Percentiles rank a stretch among this genome's conserved stretches.
Evolutionary conservation across 2,888 invertebrate genomes (phyloP).

Genomic region (Lobophora halterata): DNA sequence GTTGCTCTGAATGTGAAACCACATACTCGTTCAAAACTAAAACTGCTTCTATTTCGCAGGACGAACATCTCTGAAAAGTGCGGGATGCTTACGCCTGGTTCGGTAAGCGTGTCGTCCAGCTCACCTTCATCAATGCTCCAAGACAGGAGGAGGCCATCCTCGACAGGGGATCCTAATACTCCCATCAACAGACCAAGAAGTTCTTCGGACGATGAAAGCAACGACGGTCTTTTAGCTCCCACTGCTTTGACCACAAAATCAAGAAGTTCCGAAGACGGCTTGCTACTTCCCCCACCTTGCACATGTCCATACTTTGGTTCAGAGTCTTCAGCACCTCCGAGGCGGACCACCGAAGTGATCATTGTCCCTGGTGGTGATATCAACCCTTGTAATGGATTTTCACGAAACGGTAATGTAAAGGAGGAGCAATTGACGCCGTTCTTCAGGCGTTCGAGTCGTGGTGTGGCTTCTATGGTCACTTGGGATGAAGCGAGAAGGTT

Average conservation of each 20-base stretch:
- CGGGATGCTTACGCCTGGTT: slow-evolving; percentile 71
- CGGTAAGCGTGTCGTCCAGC: slow-evolving; percentile 69
- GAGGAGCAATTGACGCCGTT: slow-evolving; percentile 71
- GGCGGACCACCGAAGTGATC: slow-evolving; percentile 71
- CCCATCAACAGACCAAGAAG: slow-evolving; percentile 65
- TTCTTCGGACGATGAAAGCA: slow-evolving; percentile 68
- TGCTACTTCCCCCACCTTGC: slow-evolving; percentile 87
- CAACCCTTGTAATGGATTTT: slow-evolving; percentile 64
- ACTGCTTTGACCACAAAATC: slow-evolving; percentile 64
- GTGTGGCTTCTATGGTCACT: slow-evolving; percentile 89
- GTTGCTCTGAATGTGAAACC: no score
- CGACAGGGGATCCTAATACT: slow-evolving; percentile 57
- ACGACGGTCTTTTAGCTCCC: slow-evolving; percentile 65
- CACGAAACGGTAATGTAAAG: slow-evolving; percentile 59
- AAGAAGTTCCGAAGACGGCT: slow-evolving; percentile 69
- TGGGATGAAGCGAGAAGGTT: slow-evolving; percentile 85
- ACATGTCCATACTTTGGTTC: slow-evolving; percentile 91
- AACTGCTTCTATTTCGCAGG: slow-evolving; percentile 39
- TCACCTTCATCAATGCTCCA: slow-evolving; percentile 74
- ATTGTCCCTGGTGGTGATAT: slow-evolving; percentile 79
- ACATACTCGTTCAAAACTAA: not conserved
- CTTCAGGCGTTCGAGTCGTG: slow-evolving; percentile 76
- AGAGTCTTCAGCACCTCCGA: slow-evolving; percentile 79
- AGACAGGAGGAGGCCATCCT: slow-evolving; percentile 64
- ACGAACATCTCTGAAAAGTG: slow-evolving; percentile 67